Evolutionary conservation across 92 coral and sea anemone genomes (phyloP), one percentile per base, ranked within the genome.

Genomic region (Epizoanthus stellaris): DNA sequence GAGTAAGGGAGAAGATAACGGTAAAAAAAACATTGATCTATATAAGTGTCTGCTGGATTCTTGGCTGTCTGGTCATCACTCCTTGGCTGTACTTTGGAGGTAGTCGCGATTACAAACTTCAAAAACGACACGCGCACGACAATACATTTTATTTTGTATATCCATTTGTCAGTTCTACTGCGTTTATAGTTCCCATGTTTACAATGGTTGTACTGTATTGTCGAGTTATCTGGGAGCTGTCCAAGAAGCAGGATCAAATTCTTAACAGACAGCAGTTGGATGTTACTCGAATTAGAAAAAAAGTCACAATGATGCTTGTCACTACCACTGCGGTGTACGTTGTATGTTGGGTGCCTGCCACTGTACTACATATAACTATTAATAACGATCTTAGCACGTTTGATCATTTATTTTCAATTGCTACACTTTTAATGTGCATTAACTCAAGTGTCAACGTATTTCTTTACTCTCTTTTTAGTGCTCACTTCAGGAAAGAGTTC

Each of bases 401-500:
- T 60, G 0, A 0, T 3, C 39, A 38, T n/a, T 39, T 76, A 17
- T 40, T 6, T 13, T 57, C 60, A 8, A n/a, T 76, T 3, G 62
- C 60, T 21, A n/a, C 53, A 64, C 56, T 76, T 6, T 6, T 60
- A 54, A 9, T 38, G 54, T 60, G 53, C 56, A 21, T 76, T 17
- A 76, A 40, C 43, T 76, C 82, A 16, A 76, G 68, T n/a, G 63
- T 60, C 23, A 76, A 76, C 64, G 69, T 68, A 6, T 75, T 58
- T 23, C 57, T 75, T 75, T 75, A 75, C 21, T 64, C 81, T 1
- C n/a, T 75, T 17, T 75, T 75, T 6, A 75, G 81, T 59, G 36
- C 39, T 3, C 81, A 58, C 13, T 75, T 75, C 52, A 64, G 82
- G 42, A 52, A 39, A 39, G 82, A 34, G 38, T 76, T 76, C 52